Evolutionary conservation across 1,140 invertebrate genomes (phyloP).

Genomic region (Hyles euphorbiae): DNA sequence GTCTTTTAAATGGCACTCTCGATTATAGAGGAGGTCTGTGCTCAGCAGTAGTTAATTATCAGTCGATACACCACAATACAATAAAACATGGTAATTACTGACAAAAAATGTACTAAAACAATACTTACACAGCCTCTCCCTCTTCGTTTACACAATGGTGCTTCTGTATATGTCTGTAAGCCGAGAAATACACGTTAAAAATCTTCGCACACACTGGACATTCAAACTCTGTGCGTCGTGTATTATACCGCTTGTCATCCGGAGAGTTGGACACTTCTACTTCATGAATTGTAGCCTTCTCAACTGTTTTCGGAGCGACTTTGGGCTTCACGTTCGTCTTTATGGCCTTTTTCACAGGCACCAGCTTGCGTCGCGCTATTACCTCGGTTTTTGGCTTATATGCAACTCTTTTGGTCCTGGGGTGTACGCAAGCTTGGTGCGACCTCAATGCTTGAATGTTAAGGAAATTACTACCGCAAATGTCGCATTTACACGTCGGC

Average conservation of each 20-base stretch:
- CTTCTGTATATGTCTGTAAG: constrained; percentile 50
- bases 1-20: too few relatives aligned
- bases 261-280: background rate
- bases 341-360: constrained; percentile 17
- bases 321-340: background rate
- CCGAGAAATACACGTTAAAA: constrained; percentile 37
- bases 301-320: constrained; percentile 8
- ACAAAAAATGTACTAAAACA: background rate
- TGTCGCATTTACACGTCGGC: constrained; percentile 35
- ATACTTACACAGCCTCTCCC: constrained; percentile 42
- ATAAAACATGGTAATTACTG: too few relatives aligned
- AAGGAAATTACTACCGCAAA: constrained; percentile 38
- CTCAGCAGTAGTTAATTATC: too few relatives aligned
- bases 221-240: constrained; percentile 30
- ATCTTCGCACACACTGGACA: constrained; percentile 40
- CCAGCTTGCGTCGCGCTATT: constrained; percentile 11
- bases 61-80: too few relatives aligned
- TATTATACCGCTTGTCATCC: constrained; percentile 5
- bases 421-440: constrained; percentile 34
- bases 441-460: constrained; percentile 29
- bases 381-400: constrained; percentile 18
- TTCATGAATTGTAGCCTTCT: constrained; percentile 3
- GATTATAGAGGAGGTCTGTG: too few relatives aligned
- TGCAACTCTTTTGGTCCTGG: background rate
- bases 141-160: constrained; percentile 33